phyloP scores from a whole-genome alignment of 2,888 invertebrate genomes.

The Brachypalpus laphriformis region DNA sequence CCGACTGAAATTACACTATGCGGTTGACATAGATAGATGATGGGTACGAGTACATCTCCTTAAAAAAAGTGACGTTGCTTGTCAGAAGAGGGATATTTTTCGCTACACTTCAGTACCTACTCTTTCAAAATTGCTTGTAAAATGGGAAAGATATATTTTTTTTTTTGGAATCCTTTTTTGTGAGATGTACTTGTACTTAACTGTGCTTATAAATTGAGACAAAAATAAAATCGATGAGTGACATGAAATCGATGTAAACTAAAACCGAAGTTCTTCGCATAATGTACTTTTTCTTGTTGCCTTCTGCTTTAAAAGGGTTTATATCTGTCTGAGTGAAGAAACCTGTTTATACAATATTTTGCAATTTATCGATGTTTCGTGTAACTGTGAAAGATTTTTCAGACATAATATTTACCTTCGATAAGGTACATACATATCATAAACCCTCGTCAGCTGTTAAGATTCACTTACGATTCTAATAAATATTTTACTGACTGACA shows the following conservation, averaged over 20 bases:
- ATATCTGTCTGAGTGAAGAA: not conserved
- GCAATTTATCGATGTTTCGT: not conserved
- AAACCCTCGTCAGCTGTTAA: not conserved
- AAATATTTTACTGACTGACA: not conserved
- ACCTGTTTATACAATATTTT: no score
- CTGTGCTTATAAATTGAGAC: conserved; percentile 3
- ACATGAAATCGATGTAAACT: conserved; percentile 48
- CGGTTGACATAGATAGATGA: not conserved
- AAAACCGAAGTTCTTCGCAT: conserved; percentile 35
- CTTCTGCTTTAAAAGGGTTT: not conserved
- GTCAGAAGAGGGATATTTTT: not conserved
- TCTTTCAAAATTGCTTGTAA: not conserved
- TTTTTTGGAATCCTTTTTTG: conserved; percentile 8
- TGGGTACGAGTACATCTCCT: not conserved
- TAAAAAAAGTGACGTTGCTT: not conserved
- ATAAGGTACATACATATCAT: no score
- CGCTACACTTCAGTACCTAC: not conserved
- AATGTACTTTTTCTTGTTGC: not conserved
- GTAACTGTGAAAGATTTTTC: no score
- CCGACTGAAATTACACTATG: not conserved
- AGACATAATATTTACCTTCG: no score
- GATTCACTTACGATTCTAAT: not conserved
- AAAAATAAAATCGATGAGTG: conserved; percentile 44
- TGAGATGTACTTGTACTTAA: not conserved
- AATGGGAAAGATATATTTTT: no score